These are phyloP conservation scores for Lasaia peninsularis DNA, from an alignment of 1,140 invertebrate genomes.

Conservation along the genomic window DNA sequence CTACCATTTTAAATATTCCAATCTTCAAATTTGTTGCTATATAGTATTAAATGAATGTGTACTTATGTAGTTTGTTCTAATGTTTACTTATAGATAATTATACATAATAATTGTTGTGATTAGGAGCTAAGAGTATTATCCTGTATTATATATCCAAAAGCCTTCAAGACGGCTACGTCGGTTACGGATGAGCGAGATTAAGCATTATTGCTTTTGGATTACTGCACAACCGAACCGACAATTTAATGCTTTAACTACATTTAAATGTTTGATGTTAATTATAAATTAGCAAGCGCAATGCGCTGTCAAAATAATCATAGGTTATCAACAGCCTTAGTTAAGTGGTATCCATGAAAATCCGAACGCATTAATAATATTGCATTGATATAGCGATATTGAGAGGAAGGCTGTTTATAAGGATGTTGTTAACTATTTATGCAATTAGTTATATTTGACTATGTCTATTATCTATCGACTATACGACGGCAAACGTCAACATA, in stretches of 20 bases:
- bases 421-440: slow-evolving; percentile 70
- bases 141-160: slow-evolving; percentile 55
- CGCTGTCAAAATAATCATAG: slow-evolving; percentile 19
- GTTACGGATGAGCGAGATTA: slow-evolving; percentile 35
- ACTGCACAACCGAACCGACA: slow-evolving; percentile 49
- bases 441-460: slow-evolving; percentile 61
- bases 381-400: slow-evolving; percentile 32
- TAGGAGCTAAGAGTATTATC: slow-evolving; percentile 48
- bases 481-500: slow-evolving; percentile 55
- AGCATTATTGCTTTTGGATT: slow-evolving; percentile 17
- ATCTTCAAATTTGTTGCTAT: slow-evolving; percentile 9
- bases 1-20: not conserved
- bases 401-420: slow-evolving; percentile 59
- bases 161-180: slow-evolving; percentile 68
- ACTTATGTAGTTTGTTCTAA: slow-evolving; percentile 32
- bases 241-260: slow-evolving; percentile 72
- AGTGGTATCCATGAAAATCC: slow-evolving; percentile 9
- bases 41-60: slow-evolving; percentile 15
- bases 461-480: slow-evolving; percentile 65
- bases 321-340: slow-evolving; percentile 17
- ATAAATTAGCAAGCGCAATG: slow-evolving; percentile 51
- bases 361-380: slow-evolving; percentile 13
- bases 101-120: slow-evolving; percentile 64
- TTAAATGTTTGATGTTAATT: slow-evolving; percentile 70
- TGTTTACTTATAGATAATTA: slow-evolving; percentile 33